phyloP scores from a whole-genome alignment of 2,888 invertebrate species.

The Hemithea aestivaria region DNA sequence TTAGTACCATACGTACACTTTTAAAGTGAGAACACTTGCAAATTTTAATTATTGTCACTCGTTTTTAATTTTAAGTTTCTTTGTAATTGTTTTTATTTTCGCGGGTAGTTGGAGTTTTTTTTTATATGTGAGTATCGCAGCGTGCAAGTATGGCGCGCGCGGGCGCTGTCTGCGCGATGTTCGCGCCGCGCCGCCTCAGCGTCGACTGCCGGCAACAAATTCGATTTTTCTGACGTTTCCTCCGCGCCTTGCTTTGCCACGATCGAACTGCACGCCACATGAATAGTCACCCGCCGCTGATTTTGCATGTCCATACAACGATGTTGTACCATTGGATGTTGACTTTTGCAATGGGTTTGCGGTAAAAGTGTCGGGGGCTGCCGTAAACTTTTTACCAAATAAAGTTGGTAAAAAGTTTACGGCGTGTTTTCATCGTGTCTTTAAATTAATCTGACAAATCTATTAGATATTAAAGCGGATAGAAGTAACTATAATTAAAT shows the following conservation, averaged over 20 bases:
- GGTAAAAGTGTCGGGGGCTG: too few species aligned
- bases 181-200: slow-evolving; percentile 73
- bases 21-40: slow-evolving; percentile 33
- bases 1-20: slow-evolving; percentile 50
- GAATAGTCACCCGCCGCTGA: slow-evolving; percentile 60
- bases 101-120: too few species aligned
- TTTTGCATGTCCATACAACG: slow-evolving; percentile 74
- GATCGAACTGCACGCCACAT: slow-evolving; percentile 76
- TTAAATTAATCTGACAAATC: too few species aligned
- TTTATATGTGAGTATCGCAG: too few species aligned
- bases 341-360: too few species aligned
- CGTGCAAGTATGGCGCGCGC: slow-evolving; percentile 51
- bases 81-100: slow-evolving; percentile 29
- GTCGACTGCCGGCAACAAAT: slow-evolving; percentile 76
- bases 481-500: too few species aligned
- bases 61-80: slow-evolving; percentile 26
- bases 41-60: slow-evolving; percentile 19
- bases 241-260: slow-evolving; percentile 72
- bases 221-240: slow-evolving; percentile 79
- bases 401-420: too few species aligned
- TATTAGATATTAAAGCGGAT: too few species aligned
- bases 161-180: slow-evolving; percentile 65
- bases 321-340: too few species aligned
- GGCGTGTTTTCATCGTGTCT: too few species aligned
- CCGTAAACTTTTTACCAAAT: too few species aligned